Base-by-base conservation (phyloP, 2,797 vertebrate genomes). In the Hypotaenidia okinawae region DNA sequence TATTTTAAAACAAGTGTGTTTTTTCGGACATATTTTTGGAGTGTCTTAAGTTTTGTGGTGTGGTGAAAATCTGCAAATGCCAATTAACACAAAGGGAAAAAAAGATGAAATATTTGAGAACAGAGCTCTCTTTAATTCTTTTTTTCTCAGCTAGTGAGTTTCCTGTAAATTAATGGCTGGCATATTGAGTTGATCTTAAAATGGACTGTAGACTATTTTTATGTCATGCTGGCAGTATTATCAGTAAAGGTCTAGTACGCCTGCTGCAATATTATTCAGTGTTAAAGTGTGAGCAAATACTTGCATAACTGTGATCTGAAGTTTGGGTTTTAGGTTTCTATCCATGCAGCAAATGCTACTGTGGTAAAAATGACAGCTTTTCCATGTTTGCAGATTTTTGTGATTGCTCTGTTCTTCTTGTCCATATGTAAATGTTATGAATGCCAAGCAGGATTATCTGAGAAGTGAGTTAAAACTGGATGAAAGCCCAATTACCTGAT, bases 251-350 rank as follows among this genome's bases (percentile, higher is more conserved):
- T 95, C 93, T 95, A 93, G 87, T 95, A 82, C 6, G 84, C 86
- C 90, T 94, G 69, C 67, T 96, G 68, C 82, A 96, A 92, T 87
- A 96, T 96, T 91, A 95, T 94, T 94, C 96, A 93, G 76, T 83
- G 87, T 95, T 94, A 90, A 97, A 96, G 87, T 87, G 95, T 95
- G 93, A 97, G 89, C 91, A 96, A 94, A 96, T 95, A 94, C 96
- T 96, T 93, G 80, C 87, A 68, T 94, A 96, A 93, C 83, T 95
- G 95, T 94, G 90, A 97, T 96, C 64, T 87, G 77, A 93, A 95
- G 83, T 93, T 96, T 95, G 91, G 49, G 45, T 6, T 74, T 94
- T 94, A 82, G 83, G 41, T 96, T 94, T 92, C 84, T 94, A 62
- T 66, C 61, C 84, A 89, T 94, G 78, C 41, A 93, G 83, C 57